Evolutionary conservation across 1,140 invertebrate species (phyloP), one percentile per base, ranked within the genome.

Genomic region (Brachionus koreanus): DNA sequence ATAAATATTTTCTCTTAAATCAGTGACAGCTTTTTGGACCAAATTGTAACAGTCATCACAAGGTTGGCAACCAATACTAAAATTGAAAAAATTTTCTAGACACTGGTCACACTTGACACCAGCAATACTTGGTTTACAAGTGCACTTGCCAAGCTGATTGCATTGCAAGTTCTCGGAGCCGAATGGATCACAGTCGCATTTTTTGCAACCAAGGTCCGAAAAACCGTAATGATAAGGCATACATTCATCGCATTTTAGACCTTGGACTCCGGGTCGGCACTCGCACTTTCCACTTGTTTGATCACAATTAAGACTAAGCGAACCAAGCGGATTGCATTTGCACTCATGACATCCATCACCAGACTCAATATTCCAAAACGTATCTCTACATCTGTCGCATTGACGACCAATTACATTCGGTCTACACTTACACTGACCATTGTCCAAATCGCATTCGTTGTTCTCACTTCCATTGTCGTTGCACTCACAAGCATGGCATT

Each of bases 21-120:
- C 37, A 39, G 25, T 72, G 9, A 82, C 79, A 6, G 39, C 29
- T n/a, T 43, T 35, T 69, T 82, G 57, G 5, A 82, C 79, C 5
- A 82, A 67, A 23, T 82, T 82, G 33, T 82, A 82, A 23, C 79
- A 82, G 39, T 65, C 79, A 63, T 83, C 82, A 37, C 82, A 83
- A 1, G 16, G 33, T 19, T 43, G 16, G 85, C 87, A 88, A 5
- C 88, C 88, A 61, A 87, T 87, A 5, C 86, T 84, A 65, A 88
- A 85, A 85, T 88, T 87, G 83, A 86, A 88, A 83, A 87, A 88
- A 84, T 89, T 89, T 49, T 93, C 91, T 86, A 92, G 91, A 87
- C 97, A 98, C 39, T 90, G 86, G 86, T 94, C 92, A 87, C 97
- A 98, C 84, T 93, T 92, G 65, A 91, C 90, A 3, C 96, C 96